These are phyloP conservation scores for Mylabris phalerata DNA, from an alignment of 1,140 invertebrate species.

Conservation along the genomic window DNA sequence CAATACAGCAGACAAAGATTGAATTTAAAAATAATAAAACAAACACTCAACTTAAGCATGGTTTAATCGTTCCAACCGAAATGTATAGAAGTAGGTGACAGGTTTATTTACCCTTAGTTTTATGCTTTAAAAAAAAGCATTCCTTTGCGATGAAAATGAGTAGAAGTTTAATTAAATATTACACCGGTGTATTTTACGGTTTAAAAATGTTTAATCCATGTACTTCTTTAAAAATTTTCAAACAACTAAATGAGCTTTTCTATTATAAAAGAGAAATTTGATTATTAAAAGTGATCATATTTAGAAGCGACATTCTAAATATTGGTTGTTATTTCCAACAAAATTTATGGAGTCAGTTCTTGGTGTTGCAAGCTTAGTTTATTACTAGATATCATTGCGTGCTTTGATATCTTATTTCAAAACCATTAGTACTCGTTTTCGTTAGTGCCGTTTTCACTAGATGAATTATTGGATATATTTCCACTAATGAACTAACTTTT, in stretches of 20 bases:
- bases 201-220: too few relatives aligned
- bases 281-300: background rate
- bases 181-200: background rate
- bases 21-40: too few relatives aligned
- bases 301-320: conserved; percentile 18
- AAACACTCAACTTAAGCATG: too few relatives aligned
- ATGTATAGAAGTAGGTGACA: too few relatives aligned
- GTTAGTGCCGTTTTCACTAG: conserved; percentile 16
- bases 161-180: conserved; percentile 33
- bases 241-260: too few relatives aligned
- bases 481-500: conserved; percentile 42
- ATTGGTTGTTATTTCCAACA: conserved; percentile 26
- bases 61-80: too few relatives aligned
- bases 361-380: conserved; percentile 2
- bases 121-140: background rate
- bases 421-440: conserved; percentile 34
- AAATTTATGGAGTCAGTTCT: conserved; percentile 28
- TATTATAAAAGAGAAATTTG: too few relatives aligned
- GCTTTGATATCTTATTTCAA: conserved; percentile 43
- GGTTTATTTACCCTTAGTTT: too few relatives aligned
- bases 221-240: background rate
- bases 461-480: conserved; percentile 42
- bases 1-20: too few relatives aligned
- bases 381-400: conserved; percentile 37
- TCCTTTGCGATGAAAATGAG: conserved; percentile 22